These are phyloP conservation scores for Embiotoca jacksoni DNA, from an alignment of 2,113 vertebrate genomes.

Conservation along the genomic window DNA sequence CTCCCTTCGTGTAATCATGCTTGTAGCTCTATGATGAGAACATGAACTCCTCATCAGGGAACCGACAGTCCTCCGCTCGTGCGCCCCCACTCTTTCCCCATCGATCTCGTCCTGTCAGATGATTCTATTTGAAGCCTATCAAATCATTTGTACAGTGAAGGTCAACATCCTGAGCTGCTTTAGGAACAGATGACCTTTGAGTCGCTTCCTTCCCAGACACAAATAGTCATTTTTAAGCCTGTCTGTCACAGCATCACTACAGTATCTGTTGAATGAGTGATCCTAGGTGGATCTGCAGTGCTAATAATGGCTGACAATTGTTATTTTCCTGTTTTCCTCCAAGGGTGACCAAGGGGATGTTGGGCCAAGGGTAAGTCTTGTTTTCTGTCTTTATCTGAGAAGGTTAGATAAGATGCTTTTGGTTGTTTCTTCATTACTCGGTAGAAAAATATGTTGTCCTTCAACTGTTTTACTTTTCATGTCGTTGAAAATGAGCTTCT, in stretches of 20 bases:
- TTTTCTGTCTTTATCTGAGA: constrained; percentile 23
- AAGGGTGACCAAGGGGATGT: constrained; percentile 93
- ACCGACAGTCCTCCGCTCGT: constrained; percentile 2
- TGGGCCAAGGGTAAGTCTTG: constrained; percentile 90
- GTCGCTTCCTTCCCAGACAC: constrained; percentile 37
- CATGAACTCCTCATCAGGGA: constrained; percentile 37
- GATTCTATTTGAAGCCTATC: constrained; percentile 42
- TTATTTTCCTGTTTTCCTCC: constrained; percentile 66
- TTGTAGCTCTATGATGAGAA: constrained; percentile 41
- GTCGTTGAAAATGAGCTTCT: constrained; percentile 15
- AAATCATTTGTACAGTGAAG: constrained; percentile 46
- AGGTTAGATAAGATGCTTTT: constrained; percentile 17
- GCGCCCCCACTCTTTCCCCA: neutral
- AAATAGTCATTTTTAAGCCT: constrained; percentile 34
- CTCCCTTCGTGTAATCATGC: constrained; percentile 57
- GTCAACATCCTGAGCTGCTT: constrained; percentile 45
- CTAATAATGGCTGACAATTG: constrained; percentile 57
- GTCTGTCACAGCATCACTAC: constrained; percentile 31
- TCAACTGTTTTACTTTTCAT: constrained; percentile 21
- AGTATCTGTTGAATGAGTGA: constrained; percentile 28
- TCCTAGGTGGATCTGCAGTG: constrained; percentile 11
- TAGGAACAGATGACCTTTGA: constrained; percentile 53
- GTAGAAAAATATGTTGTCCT: constrained; percentile 16
- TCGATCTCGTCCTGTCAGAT: constrained; percentile 31
- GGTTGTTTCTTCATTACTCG: neutral